Conservation (phyloP, 2,113 vertebrate genomes). For the Sciurus niger region DNA sequence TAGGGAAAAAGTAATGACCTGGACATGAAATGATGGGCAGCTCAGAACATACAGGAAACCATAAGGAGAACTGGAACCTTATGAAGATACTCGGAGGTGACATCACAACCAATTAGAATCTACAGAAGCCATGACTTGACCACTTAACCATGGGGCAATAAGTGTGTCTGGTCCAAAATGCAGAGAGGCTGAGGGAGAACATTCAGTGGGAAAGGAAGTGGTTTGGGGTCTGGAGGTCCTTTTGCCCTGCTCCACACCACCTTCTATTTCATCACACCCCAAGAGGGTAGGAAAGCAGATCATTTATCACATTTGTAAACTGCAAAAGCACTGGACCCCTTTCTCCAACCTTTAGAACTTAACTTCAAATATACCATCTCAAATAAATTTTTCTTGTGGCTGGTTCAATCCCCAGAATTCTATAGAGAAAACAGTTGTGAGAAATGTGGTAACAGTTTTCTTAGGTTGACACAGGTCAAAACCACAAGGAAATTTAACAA, state of each 20-base stretch:
- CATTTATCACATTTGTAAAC: not conserved
- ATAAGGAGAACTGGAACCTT: not conserved
- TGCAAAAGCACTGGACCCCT: not conserved
- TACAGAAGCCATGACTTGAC: not conserved
- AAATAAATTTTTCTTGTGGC: not conserved
- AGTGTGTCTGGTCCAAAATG: not conserved
- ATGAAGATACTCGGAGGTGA: not conserved
- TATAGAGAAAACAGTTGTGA: not conserved
- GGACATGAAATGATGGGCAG: not conserved
- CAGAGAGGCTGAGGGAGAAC: not conserved
- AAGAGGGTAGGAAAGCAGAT: not conserved
- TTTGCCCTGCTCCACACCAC: accelerated
- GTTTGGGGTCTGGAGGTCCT: not conserved
- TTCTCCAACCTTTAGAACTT: not conserved
- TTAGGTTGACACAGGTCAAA: not conserved
- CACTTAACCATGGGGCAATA: not conserved
- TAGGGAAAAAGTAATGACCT: not conserved
- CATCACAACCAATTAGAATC: not conserved
- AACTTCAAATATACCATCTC: not conserved
- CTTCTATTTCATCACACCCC: no score
- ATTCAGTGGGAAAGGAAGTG: not conserved
- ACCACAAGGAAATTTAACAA: not conserved
- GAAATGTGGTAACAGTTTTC: not conserved
- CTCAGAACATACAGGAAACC: not conserved
- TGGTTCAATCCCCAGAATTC: not conserved